Base-by-base conservation (phyloP, 2,113 vertebrate genomes). In the Ia io region DNA sequence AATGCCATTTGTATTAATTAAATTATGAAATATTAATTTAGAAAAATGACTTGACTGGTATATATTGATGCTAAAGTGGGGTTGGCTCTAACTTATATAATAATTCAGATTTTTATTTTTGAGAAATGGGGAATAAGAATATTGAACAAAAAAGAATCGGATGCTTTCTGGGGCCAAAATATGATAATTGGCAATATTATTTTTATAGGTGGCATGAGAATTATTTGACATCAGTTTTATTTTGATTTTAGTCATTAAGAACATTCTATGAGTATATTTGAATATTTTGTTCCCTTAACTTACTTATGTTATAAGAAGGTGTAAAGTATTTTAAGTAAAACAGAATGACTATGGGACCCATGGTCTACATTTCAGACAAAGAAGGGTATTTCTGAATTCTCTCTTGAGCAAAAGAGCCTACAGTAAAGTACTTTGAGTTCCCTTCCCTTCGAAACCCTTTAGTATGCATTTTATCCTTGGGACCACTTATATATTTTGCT, bases 1-100 rank as follows among this genome's bases (percentile, higher is more conserved):
- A 95, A 84, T 93, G 11, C 0, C 17, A 78, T 44, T 87, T 67
- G 4, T 83, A 78, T 88, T 96, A 93, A 85, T 97, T 32, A 82
- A 74, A 93, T 9, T 59, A 79, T 70, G 71, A 85, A 89, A 86
- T 91, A 94, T 49, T 94, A 63, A 84, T 79, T 71, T 63, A 59
- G 42, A 84, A 84, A 90, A 47, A 90, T n/a, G 18, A 44, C 56
- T 77, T 90, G 82, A 9, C 32, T 91, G 9, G 59, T 11, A 0
- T 25, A 82, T 51, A 61, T 67, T 76, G 70, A 49, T 87, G 11
- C 12, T 11, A 92, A 84, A 79, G 9, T 90, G 9, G 13, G 37
- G 8, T 10, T 40, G 44, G 4, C 0, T 69, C 32, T 89, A 69
- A 90, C 6, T 22, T 51, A 51, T 53, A 9, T 6, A 79, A 53